Conservation (phyloP, 2,888 invertebrate species). For the Neoaliturus tenellus region DNA sequence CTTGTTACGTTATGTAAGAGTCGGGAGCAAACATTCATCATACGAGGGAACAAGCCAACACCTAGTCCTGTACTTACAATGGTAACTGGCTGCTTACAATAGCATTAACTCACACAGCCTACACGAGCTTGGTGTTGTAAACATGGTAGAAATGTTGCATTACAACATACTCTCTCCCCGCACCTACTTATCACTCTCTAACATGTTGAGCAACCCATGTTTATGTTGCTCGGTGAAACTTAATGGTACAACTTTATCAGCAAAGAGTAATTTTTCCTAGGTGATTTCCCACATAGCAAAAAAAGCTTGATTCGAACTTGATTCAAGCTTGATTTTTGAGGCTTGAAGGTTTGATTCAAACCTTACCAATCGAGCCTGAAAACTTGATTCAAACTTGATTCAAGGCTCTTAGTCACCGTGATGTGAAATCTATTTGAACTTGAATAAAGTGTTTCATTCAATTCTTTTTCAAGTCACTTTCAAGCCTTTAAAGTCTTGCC, state of each 20-base stretch:
- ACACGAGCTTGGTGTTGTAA: background rate
- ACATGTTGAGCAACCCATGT: background rate
- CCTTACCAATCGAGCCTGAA: too few species aligned
- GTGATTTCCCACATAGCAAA: too few species aligned
- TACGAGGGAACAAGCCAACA: background rate
- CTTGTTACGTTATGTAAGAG: conserved; percentile 2
- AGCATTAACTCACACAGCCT: background rate
- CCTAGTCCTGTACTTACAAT: background rate
- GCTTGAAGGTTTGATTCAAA: too few species aligned
- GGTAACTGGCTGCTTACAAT: background rate
- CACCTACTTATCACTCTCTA: conserved; percentile 4
- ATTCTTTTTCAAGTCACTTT: too few species aligned
- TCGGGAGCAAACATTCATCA: conserved; percentile 4
- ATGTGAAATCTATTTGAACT: too few species aligned
- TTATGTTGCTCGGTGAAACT: background rate
- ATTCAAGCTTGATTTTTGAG: too few species aligned
- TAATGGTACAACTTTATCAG: background rate
- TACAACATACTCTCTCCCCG: conserved; percentile 10
- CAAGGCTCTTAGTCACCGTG: too few species aligned
- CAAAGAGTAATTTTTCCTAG: background rate
- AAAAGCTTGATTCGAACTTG: too few species aligned
- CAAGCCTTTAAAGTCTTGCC: too few species aligned
- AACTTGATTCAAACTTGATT: too few species aligned
- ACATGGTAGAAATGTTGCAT: conserved; percentile 21
- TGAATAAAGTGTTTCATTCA: too few species aligned